These are phyloP conservation scores for Tholera decimalis DNA, from an alignment of 2,888 invertebrate genomes.

Conservation along the genomic window DNA sequence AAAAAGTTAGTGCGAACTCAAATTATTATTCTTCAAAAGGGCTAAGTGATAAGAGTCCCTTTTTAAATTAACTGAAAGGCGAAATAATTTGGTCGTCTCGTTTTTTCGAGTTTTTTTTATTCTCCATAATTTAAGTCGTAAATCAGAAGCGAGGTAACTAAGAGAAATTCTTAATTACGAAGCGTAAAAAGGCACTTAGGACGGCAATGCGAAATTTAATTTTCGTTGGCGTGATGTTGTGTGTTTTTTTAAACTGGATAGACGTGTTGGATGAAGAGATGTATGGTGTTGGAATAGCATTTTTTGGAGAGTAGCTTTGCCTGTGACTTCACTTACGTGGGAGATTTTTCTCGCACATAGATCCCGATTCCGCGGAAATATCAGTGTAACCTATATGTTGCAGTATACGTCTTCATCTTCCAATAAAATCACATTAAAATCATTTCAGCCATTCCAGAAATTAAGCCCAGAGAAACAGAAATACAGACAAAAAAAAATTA, in stretches of 20 bases:
- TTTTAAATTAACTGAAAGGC: conserved; percentile 74
- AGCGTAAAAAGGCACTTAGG: conserved; percentile 76
- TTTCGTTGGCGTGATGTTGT: conserved; percentile 64
- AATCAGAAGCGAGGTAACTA: conserved; percentile 81
- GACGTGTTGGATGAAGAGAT: conserved; percentile 11
- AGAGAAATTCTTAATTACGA: conserved; percentile 84
- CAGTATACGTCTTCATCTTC: too few relatives aligned
- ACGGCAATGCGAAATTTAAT: conserved; percentile 73
- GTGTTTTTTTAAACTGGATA: conserved; percentile 33
- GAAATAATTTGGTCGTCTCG: conserved; percentile 71
- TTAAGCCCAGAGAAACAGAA: too few relatives aligned
- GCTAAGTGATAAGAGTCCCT: conserved; percentile 74
- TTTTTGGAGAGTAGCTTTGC: too few relatives aligned
- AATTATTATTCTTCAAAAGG: conserved; percentile 68
- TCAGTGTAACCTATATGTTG: too few relatives aligned
- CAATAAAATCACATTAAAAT: too few relatives aligned
- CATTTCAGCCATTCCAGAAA: too few relatives aligned
- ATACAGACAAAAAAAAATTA: too few relatives aligned
- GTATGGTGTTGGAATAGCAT: conserved; percentile 1
- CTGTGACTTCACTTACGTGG: too few relatives aligned
- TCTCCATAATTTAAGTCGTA: conserved; percentile 80
- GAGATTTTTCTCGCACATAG: too few relatives aligned
- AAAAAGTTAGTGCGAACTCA: conserved; percentile 58
- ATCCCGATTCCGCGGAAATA: too few relatives aligned
- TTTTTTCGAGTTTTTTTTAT: conserved; percentile 71